phyloP scores from a whole-genome alignment of 1,140 invertebrate genomes.

The Pseudobourletiella spinata region DNA sequence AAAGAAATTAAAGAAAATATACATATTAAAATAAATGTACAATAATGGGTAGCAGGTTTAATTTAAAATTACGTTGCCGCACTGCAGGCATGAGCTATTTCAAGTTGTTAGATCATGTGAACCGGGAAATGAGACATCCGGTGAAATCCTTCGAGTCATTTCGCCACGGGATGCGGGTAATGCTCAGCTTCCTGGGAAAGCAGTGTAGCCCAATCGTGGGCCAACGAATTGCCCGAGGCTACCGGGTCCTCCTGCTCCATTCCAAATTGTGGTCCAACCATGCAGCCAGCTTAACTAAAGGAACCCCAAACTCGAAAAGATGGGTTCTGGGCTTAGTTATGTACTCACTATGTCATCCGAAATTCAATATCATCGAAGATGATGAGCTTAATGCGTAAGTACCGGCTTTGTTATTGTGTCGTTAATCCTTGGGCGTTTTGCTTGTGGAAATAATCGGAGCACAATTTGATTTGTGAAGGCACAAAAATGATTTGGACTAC shows the following conservation, averaged over 20 bases:
- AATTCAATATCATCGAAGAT: conserved; percentile 15
- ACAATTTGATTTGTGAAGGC: conserved; percentile 38
- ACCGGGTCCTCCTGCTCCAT: conserved; percentile 31
- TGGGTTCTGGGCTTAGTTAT: conserved; percentile 22
- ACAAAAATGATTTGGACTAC: conserved; percentile 46
- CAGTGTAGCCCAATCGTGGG: conserved; percentile 31
- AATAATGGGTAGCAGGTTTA: too few relatives aligned
- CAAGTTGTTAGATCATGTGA: not conserved
- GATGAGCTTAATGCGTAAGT: conserved; percentile 23
- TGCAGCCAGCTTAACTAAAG: not conserved
- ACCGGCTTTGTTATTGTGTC: not conserved
- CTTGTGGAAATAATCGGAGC: not conserved
- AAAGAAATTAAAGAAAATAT: too few relatives aligned
- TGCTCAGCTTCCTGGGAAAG: conserved; percentile 18
- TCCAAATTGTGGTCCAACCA: conserved; percentile 27
- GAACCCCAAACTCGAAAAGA: conserved; percentile 15
- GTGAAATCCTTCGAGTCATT: not conserved
- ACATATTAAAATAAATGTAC: too few relatives aligned
- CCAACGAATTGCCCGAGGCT: conserved; percentile 15
- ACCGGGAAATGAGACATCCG: not conserved
- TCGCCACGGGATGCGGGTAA: conserved; percentile 14
- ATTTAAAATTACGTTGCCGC: too few relatives aligned
- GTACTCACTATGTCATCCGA: conserved; percentile 20
- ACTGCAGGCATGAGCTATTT: not conserved
- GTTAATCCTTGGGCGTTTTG: too few relatives aligned